A percentile compares a stretch with the other conserved stretches of the same genome.
phyloP scores from a whole-genome alignment of 2,113 vertebrate genomes.

The Phaethornis superciliosus region DNA sequence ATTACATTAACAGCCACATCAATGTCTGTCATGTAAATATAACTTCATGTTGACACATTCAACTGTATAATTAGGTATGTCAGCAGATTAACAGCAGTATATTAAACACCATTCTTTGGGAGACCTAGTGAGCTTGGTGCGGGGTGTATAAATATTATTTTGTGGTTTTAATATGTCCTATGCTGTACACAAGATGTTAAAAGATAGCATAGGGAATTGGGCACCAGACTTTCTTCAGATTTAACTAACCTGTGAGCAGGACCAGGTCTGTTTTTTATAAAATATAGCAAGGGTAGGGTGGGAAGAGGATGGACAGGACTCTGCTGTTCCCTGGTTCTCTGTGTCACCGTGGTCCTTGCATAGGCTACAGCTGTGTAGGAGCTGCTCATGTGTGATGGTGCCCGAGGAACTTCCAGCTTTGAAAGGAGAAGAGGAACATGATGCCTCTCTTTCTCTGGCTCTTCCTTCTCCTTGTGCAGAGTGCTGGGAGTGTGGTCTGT shows the following conservation, averaged over 20 bases:
- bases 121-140: background rate
- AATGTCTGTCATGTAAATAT: background rate
- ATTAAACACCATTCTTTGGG: background rate
- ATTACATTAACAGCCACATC: background rate
- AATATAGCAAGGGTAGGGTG: background rate
- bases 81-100: background rate
- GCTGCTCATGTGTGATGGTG: background rate
- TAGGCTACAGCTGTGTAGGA: background rate
- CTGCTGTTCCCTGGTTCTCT: background rate
- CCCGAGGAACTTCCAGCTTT: background rate
- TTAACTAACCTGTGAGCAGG: background rate
- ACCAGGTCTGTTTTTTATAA: background rate
- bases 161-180: background rate
- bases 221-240: background rate
- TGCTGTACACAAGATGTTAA: background rate
- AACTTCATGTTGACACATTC: background rate
- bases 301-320: background rate
- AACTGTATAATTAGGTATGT: background rate
- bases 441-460: background rate
- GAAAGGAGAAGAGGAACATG: background rate
- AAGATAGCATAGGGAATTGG: background rate
- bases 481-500: background rate
- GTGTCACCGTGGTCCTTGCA: background rate
- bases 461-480: background rate
- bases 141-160: background rate